Evolutionary conservation across 1,140 invertebrate genomes (phyloP).

Genomic region (Ganaspis sp.): DNA sequence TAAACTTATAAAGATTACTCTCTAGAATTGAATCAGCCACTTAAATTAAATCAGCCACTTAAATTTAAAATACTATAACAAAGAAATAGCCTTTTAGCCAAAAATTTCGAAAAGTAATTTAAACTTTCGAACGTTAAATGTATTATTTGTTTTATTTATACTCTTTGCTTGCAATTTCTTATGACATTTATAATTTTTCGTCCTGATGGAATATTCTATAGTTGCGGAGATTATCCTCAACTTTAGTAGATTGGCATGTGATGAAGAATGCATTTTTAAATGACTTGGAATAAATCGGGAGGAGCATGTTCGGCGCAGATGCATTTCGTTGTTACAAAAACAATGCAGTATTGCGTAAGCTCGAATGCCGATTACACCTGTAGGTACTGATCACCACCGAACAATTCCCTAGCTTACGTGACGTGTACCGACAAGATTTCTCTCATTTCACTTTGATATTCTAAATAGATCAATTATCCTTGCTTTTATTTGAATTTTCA

Average conservation of each 20-base stretch:
- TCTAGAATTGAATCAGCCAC: too few relatives aligned
- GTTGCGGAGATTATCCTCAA: neutral
- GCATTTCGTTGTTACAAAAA: constrained; percentile 46
- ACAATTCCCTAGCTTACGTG: constrained; percentile 35
- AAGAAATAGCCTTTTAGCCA: too few relatives aligned
- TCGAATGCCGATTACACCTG: constrained; percentile 51
- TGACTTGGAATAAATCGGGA: constrained; percentile 11
- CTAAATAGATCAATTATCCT: neutral
- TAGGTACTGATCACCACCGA: constrained; percentile 49
- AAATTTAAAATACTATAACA: too few relatives aligned
- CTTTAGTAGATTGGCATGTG: neutral
- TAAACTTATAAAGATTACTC: too few relatives aligned
- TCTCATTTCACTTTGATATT: constrained; percentile 18
- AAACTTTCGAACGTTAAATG: too few relatives aligned
- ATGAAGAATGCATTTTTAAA: constrained; percentile 6
- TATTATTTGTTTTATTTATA: too few relatives aligned
- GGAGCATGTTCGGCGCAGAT: constrained; percentile 26
- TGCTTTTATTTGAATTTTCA: neutral
- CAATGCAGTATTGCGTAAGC: constrained; percentile 54
- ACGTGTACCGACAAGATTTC: constrained; percentile 44
- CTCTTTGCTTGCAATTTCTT: too few relatives aligned
- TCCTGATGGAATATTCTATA: neutral
- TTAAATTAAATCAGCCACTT: too few relatives aligned
- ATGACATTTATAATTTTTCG: neutral
- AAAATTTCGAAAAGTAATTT: too few relatives aligned